A percentile compares a stretch with the other conserved stretches of the same genome.
Conservation (phyloP, 2,113 vertebrate species). For the Poeciliopsis turrubarensis region DNA sequence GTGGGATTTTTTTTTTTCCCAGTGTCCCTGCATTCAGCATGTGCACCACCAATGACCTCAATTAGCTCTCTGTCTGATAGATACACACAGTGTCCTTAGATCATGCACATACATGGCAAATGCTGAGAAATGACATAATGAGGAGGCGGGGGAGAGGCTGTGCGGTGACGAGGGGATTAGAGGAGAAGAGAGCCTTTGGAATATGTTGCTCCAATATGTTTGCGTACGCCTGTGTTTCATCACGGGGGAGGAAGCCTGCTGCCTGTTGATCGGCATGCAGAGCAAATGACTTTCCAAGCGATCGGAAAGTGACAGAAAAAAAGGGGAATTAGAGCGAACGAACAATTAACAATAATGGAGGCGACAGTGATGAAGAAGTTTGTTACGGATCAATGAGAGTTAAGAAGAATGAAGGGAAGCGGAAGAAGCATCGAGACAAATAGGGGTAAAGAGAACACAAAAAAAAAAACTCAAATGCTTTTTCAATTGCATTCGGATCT, state of each 20-base stretch:
- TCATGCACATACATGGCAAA: conserved; percentile 47
- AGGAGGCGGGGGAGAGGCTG: neutral
- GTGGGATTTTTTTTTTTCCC: conserved; percentile 21
- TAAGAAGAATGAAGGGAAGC: conserved; percentile 8
- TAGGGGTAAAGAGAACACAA: neutral
- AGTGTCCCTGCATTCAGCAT: conserved; percentile 49
- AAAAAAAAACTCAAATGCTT: neutral
- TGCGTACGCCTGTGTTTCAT: conserved; percentile 32
- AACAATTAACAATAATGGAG: conserved; percentile 11
- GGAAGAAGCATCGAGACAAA: neutral
- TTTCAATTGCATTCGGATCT: neutral
- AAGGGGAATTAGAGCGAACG: conserved; percentile 11
- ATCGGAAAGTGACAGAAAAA: conserved; percentile 5
- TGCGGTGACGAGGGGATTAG: conserved; percentile 39
- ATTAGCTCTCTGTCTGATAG: conserved; percentile 71
- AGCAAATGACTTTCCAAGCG: neutral
- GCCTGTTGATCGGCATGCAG: conserved; percentile 11
- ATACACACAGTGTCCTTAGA: conserved; percentile 55
- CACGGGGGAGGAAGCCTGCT: conserved; percentile 24
- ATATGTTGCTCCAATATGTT: conserved; percentile 34
- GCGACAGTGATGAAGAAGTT: conserved; percentile 15
- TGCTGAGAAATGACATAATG: conserved; percentile 15
- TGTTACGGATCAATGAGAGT: conserved; percentile 14
- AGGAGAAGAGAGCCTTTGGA: neutral
- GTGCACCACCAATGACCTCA: conserved; percentile 69